Evolutionary conservation across 1,140 invertebrate genomes (phyloP), one percentile per base, ranked within the genome.

Genomic region (Drosophila guanche): DNA sequence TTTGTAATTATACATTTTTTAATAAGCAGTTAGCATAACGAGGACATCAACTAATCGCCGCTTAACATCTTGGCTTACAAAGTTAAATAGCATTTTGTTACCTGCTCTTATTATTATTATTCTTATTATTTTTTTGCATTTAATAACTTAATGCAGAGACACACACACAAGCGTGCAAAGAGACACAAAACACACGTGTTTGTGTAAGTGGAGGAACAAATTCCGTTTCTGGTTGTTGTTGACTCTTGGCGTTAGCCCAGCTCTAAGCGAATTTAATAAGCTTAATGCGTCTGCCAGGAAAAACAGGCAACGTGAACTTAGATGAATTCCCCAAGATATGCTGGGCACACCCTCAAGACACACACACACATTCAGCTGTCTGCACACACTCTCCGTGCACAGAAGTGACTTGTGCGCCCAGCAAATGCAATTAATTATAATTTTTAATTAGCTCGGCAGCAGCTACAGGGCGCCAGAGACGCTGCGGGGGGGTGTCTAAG

Each of bases 271-370:
- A 85, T 86, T 85, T 85, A 85, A 85, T 85, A 85, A 85, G 80
- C 80, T 86, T 85, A 85, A 85, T 85, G 80, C 76, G 57, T 74
- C 54, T 85, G 77, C 80, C 75, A 33, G 70, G 59, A 56, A 57
- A 72, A 57, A 58, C 69, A 66, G 72, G 40, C 55, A 70, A 60
- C 59, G 72, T 47, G 63, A 85, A 86, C 77, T 86, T 86, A 85
- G 81, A 85, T 85, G 81, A 85, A 85, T 85, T 85, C 81, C 81
- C 81, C 81, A 86, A 85, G 81, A 85, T 85, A 85, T 85, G 77
- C 81, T 86, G 77, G 67, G 62, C 80, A 86, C 80, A 77, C 80
- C 80, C 80, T 61, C 42, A 71, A 81, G 68, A 80, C 58, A 68
- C 59, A 75, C 60, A 78, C 25, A 55, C 42, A 61, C 43, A 51